Evolutionary conservation across 2,113 vertebrate species (phyloP), one percentile per base, ranked within the genome.

Genomic region (Oostethus manadensis): DNA sequence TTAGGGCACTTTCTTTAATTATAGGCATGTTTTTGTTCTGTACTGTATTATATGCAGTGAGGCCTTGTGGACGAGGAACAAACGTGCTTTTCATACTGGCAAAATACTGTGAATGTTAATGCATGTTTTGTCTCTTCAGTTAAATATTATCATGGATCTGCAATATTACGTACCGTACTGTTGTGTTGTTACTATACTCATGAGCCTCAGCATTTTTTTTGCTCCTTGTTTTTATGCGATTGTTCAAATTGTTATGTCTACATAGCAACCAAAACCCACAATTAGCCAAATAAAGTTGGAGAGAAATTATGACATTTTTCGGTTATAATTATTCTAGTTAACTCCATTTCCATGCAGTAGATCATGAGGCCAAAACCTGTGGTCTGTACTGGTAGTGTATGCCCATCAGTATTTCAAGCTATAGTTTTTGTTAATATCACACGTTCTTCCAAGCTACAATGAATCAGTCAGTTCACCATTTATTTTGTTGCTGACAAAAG

Each of bases 41-140:
- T 48, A 29, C 59, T 42, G 38, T 42, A 14, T 42, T 42, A 14
- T 13, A 42, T 75, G 71, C 75, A 71, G 62, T 59, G 18, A 64
- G 53, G 59, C 64, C 26, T 59, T 54, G 67, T 58, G 48, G 68
- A 61, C 21, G 70, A 60, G 58, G 68, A 71, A 62, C 54, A 55
- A 38, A 43, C 4, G 29, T 33, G 29, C 7, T 26, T 20, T 20
- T 42, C 56, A 46, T 43, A 51, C 14, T 45, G 15, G 51, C 55
- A 23, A 21, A 40, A 17, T 73, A 82, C 85, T 87, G 84, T 87
- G 80, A 87, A 70, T 23, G 64, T 74, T 79, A 71, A 80, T 78
- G 76, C 82, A 78, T 84, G 78, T 67, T 51, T 51, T 51, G 35
- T 38, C 48, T 38, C 48, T 50, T 56, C 8, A 15, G 14, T 56